Conservation (phyloP, 2,888 invertebrate species). For the Noctua comes region DNA sequence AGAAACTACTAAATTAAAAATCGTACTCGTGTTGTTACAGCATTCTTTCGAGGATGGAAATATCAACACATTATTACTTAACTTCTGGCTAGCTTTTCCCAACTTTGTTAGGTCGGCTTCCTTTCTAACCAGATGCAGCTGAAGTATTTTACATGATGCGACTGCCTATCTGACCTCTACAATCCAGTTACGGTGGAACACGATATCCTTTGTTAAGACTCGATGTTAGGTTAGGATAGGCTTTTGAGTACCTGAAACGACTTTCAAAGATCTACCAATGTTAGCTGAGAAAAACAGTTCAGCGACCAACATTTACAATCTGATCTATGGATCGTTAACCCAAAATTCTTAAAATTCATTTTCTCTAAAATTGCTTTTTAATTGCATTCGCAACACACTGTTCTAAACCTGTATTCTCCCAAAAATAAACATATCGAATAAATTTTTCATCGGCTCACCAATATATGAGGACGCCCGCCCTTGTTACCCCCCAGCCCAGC, state of each 20-base stretch:
- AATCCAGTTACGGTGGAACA: neutral
- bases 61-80: neutral
- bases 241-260: neutral
- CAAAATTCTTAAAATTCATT: neutral
- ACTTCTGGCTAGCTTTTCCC: neutral
- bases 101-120: neutral
- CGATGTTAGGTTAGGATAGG: no score
- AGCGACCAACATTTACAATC: neutral
- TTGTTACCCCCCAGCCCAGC: slow-evolving; percentile 44
- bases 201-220: neutral
- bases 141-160: neutral
- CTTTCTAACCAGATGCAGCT: neutral
- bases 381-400: slow-evolving; percentile 27
- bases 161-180: neutral
- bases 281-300: neutral
- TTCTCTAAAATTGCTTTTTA: slow-evolving; percentile 17
- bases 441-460: slow-evolving; percentile 78
- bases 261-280: neutral
- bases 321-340: no score
- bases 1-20: neutral
- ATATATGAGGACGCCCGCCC: slow-evolving; percentile 75
- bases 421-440: slow-evolving; percentile 73
- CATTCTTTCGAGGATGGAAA: neutral
- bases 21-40: neutral
- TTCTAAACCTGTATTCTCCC: slow-evolving; percentile 36